Evolutionary conservation across 2,888 invertebrate genomes (phyloP).

Genomic region (Zele albiditarsus): DNA sequence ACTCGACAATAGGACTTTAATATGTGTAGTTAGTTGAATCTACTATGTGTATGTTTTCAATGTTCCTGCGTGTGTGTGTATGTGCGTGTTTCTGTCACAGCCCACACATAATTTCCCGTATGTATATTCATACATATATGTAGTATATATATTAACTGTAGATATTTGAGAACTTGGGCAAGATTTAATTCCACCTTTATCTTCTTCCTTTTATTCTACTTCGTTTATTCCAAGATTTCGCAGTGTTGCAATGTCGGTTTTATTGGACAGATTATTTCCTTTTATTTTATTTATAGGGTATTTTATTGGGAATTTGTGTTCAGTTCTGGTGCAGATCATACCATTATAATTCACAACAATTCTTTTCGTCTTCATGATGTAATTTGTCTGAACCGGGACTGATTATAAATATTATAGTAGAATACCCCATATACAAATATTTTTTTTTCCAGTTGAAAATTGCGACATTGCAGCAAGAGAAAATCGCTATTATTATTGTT

Average conservation of each 20-base stretch:
- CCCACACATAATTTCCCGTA: background rate
- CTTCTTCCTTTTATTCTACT: background rate
- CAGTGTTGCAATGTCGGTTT: constrained; percentile 34
- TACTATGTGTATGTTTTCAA: background rate
- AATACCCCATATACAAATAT: background rate
- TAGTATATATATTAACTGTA: background rate
- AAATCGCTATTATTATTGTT: background rate
- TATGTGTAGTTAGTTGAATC: background rate
- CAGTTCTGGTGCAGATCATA: too few species aligned
- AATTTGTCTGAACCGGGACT: too few species aligned
- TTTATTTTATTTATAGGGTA: background rate
- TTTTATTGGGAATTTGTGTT: background rate
- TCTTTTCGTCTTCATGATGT: too few species aligned
- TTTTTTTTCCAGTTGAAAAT: background rate
- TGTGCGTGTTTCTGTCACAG: background rate
- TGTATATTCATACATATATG: background rate
- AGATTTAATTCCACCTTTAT: background rate
- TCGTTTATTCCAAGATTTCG: constrained; percentile 39
- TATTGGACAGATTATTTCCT: background rate
- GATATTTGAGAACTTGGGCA: background rate
- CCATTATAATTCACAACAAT: too few species aligned
- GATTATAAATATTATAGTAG: too few species aligned
- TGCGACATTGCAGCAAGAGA: background rate
- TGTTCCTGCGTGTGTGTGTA: background rate
- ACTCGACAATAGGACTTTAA: background rate